phyloP scores from a whole-genome alignment of 2,113 vertebrate genomes.

The Nyctereutes procyonoides region DNA sequence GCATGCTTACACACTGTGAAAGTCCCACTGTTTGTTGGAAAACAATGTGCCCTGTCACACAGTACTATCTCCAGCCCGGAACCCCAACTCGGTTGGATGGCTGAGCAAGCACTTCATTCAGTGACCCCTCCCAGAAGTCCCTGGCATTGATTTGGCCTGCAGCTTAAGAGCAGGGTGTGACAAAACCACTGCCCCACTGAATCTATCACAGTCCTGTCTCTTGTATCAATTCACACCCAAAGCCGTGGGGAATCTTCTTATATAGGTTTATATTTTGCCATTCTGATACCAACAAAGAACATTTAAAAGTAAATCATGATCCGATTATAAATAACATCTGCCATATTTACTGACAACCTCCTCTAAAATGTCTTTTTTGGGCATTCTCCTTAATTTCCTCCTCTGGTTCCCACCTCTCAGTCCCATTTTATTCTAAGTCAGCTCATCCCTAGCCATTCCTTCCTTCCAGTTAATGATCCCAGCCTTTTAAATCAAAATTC shows the following conservation, averaged over 20 bases:
- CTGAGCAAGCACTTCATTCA: background rate
- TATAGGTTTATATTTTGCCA: background rate
- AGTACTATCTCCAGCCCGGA: background rate
- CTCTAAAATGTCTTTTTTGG: constrained; percentile 1
- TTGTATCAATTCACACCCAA: background rate
- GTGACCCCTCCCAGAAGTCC: background rate
- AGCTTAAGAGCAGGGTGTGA: background rate
- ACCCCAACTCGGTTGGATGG: background rate
- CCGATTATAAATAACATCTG: constrained; percentile 22
- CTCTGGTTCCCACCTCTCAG: background rate
- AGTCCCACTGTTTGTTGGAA: background rate
- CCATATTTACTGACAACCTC: background rate
- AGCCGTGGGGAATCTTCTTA: background rate
- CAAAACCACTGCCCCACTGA: background rate
- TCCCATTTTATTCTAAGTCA: background rate
- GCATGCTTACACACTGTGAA: background rate
- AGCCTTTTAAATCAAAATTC: constrained; percentile 7
- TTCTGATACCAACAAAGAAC: constrained; percentile 8
- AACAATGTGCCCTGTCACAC: background rate
- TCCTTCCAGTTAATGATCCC: background rate
- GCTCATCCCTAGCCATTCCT: background rate
- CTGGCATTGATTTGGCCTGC: background rate
- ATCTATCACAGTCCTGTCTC: background rate
- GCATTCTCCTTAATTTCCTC: background rate
- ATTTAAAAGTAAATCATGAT: constrained; percentile 31